These are phyloP conservation scores for Discoglossus pictus DNA, from an alignment of 2,797 vertebrate genomes.

Conservation along the genomic window DNA sequence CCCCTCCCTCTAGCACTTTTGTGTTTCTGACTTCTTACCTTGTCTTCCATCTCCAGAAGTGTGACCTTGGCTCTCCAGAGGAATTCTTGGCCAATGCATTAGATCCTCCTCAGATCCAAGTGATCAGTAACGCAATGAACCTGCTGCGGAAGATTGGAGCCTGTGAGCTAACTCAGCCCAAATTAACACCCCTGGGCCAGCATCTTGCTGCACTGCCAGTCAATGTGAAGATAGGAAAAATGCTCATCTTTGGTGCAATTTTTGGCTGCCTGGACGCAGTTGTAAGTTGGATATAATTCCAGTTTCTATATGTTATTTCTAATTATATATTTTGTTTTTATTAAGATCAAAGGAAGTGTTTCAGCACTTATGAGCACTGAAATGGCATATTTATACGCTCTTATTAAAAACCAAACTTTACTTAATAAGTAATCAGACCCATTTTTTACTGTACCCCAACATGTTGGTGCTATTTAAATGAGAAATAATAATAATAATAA, in stretches of 20 bases:
- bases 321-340: too few species aligned
- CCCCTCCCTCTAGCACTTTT: too few species aligned
- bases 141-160: slow-evolving; percentile 89
- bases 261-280: slow-evolving; percentile 93
- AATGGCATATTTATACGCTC: too few species aligned
- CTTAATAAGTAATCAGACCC: too few species aligned
- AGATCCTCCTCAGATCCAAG: slow-evolving; percentile 90
- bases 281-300: slow-evolving; percentile 67
- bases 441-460: too few species aligned
- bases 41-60: slow-evolving; percentile 76
- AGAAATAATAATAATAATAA: too few species aligned
- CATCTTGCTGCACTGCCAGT: slow-evolving; percentile 93
- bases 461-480: too few species aligned
- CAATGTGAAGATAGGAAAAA: slow-evolving; percentile 97
- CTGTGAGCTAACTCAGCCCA: slow-evolving; percentile 77
- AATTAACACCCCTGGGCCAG: slow-evolving; percentile 89
- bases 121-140: slow-evolving; percentile 90
- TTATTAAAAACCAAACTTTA: too few species aligned
- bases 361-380: too few species aligned
- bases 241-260: slow-evolving; percentile 96
- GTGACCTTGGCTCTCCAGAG: slow-evolving; percentile 91
- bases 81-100: slow-evolving; percentile 88
- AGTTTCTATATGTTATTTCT: too few species aligned
- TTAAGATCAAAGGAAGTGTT: too few species aligned
- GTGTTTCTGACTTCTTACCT: neutral